phyloP scores from a whole-genome alignment of 2,113 vertebrate species.

The Nycticorax nycticorax region DNA sequence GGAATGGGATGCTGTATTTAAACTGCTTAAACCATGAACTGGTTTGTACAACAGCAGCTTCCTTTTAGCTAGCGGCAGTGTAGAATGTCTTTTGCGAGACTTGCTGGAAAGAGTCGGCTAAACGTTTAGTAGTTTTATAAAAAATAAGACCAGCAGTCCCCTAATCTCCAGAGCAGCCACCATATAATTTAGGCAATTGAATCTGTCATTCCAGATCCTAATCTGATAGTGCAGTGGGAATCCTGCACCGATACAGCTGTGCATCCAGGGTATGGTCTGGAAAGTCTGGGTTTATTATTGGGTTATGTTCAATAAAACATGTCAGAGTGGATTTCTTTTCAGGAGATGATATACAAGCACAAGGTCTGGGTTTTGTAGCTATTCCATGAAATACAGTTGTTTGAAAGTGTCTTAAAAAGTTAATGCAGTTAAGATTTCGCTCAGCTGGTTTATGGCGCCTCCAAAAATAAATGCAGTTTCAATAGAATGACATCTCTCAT shows the following conservation, averaged over 20 bases:
- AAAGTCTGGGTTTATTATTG: constrained; percentile 32
- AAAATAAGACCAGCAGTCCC: neutral
- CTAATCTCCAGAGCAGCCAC: neutral
- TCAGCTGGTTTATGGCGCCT: constrained; percentile 58
- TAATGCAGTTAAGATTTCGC: constrained; percentile 52
- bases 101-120: neutral
- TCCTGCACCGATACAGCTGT: neutral
- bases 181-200: constrained; percentile 5
- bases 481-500: constrained; percentile 63
- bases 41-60: neutral
- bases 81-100: neutral
- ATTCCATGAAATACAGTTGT: constrained; percentile 35
- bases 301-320: constrained; percentile 51
- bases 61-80: neutral
- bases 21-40: neutral
- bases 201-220: constrained; percentile 14
- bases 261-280: neutral
- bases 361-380: constrained; percentile 24
- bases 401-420: constrained; percentile 62
- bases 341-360: neutral
- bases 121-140: neutral
- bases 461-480: constrained; percentile 65
- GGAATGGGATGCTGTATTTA: neutral
- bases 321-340: constrained; percentile 56
- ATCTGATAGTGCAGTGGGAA: neutral